Conservation (phyloP, 2,797 vertebrate species). For the Rousettus madagascariensis region DNA sequence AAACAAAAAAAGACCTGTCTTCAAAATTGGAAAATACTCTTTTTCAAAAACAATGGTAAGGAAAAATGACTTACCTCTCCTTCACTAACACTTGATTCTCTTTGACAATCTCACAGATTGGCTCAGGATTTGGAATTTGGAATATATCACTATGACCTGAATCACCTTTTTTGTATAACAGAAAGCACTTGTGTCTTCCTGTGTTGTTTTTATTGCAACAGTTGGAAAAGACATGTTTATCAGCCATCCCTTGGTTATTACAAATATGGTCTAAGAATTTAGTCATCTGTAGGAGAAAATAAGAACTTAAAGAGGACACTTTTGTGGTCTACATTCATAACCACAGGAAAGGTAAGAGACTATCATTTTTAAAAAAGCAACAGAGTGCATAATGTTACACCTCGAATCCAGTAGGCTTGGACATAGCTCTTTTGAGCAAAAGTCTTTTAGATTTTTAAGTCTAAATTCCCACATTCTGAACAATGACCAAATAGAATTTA, state of each 20-base stretch:
- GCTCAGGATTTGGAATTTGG: background rate
- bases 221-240: background rate
- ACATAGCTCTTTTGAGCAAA: background rate
- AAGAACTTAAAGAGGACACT: background rate
- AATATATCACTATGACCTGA: background rate
- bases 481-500: background rate
- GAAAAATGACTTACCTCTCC: background rate
- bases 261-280: constrained; percentile 29
- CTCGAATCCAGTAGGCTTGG: background rate
- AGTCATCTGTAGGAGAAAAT: constrained; percentile 43
- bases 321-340: background rate
- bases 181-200: constrained; percentile 39
- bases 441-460: background rate
- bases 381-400: background rate
- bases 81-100: background rate
- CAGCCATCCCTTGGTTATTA: background rate
- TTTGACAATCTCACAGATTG: background rate
- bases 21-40: background rate
- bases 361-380: background rate
- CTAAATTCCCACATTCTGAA: background rate
- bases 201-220: constrained; percentile 44
- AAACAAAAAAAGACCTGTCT: background rate
- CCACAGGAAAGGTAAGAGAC: background rate
- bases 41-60: background rate
- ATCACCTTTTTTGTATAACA: constrained; percentile 31